phyloP scores from a whole-genome alignment of 2,888 invertebrate species.

The Plagiodera versicolora region DNA sequence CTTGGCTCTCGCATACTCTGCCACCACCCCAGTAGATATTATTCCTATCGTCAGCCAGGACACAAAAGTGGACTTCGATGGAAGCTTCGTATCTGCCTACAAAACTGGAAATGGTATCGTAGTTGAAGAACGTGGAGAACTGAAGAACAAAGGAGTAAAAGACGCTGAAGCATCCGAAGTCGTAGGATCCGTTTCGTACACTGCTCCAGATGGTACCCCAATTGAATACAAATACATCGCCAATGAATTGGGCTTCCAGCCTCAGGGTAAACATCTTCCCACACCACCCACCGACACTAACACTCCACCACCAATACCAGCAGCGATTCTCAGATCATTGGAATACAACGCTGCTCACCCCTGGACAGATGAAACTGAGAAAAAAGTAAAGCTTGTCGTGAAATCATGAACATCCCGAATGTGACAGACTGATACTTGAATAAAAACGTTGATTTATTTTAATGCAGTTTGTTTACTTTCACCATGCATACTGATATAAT shows the following conservation, averaged over 20 bases:
- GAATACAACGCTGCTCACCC: constrained; percentile 68
- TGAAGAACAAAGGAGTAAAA: constrained; percentile 44
- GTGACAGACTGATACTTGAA: too few species aligned
- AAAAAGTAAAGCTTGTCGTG: too few species aligned
- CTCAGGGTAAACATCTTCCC: constrained; percentile 56
- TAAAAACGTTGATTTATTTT: too few species aligned
- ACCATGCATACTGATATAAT: too few species aligned
- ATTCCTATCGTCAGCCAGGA: constrained; percentile 1
- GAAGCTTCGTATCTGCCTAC: not conserved
- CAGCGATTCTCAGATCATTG: constrained; percentile 66
- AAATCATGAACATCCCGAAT: too few species aligned
- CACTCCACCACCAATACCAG: constrained; percentile 70
- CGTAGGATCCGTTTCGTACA: constrained; percentile 36
- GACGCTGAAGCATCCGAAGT: constrained; percentile 43
- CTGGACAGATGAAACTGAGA: too few species aligned
- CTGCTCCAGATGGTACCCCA: constrained; percentile 38
- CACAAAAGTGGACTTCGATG: not conserved
- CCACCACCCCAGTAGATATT: not conserved
- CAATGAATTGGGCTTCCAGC: constrained; percentile 63
- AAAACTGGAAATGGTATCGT: not conserved
- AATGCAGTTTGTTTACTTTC: too few species aligned
- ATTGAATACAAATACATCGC: constrained; percentile 54
- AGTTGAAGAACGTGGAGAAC: constrained; percentile 45
- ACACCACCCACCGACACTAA: constrained; percentile 67
- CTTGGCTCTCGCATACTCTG: not conserved